Evolutionary conservation across 2,888 invertebrate species (phyloP).

Genomic region (Hemithea aestivaria): DNA sequence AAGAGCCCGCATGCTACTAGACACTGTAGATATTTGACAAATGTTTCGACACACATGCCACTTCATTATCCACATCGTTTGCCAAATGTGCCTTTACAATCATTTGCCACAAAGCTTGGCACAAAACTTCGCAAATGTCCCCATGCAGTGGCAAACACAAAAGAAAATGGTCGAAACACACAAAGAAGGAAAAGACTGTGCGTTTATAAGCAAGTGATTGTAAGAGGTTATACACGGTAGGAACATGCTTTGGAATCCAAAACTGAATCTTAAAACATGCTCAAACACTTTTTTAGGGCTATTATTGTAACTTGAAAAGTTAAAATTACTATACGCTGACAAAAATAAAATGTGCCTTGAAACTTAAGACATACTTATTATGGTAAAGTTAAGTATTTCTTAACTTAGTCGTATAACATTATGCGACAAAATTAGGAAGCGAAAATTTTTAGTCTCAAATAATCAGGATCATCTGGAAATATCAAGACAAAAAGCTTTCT

Average conservation of each 20-base stretch:
- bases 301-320: conserved; percentile 25
- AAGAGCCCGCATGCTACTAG: too few relatives aligned
- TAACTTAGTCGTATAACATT: too few relatives aligned
- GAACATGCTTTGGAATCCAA: conserved; percentile 59
- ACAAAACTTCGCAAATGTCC: conserved; percentile 27
- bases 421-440: too few relatives aligned
- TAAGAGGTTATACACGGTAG: conserved; percentile 50
- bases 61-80: conserved; percentile 20
- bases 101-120: conserved; percentile 23
- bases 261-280: conserved; percentile 43
- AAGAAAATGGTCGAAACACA: conserved; percentile 38
- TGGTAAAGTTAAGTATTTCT: too few relatives aligned
- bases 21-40: too few relatives aligned
- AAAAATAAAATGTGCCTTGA: too few relatives aligned
- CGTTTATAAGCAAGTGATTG: conserved; percentile 55
- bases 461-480: too few relatives aligned
- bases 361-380: conserved; percentile 55
- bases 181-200: conserved; percentile 36
- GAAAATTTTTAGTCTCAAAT: too few relatives aligned
- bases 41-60: background rate
- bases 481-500: too few relatives aligned
- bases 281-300: conserved; percentile 26
- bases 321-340: conserved; percentile 32
- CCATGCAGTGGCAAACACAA: conserved; percentile 51
- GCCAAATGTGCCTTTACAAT: conserved; percentile 20